Evolutionary conservation across 1,140 invertebrate species (phyloP).

Genomic region (Zaprionus gabonicus): DNA sequence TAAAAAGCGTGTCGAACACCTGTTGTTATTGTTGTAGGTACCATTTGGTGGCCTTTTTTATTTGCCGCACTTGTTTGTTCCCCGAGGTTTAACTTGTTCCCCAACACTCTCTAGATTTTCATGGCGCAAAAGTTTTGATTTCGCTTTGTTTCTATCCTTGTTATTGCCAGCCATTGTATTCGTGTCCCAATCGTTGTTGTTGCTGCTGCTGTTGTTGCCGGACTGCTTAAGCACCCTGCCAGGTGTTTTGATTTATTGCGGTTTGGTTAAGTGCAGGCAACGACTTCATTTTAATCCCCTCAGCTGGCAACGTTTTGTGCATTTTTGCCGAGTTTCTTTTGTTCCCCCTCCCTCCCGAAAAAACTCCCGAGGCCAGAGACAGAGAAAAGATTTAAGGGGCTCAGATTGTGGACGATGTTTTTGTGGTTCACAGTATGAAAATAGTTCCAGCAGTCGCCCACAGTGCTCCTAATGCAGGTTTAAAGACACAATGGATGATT

Average conservation of each 20-base stretch:
- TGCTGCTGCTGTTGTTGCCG: constrained; percentile 37
- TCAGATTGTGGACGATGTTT: background rate
- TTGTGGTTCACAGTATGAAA: background rate
- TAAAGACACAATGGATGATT: constrained; percentile 11
- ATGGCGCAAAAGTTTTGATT: constrained; percentile 51
- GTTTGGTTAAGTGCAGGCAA: constrained; percentile 72
- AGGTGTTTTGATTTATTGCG: constrained; percentile 80
- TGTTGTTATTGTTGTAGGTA: constrained; percentile 64
- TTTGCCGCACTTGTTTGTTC: constrained; percentile 24
- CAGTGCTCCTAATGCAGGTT: background rate
- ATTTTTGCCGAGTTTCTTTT: constrained; percentile 20
- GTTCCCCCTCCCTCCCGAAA: background rate
- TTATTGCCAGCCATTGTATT: constrained; percentile 25
- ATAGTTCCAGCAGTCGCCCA: background rate
- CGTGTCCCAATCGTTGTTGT: constrained; percentile 7
- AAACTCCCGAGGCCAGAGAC: background rate
- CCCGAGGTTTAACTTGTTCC: constrained; percentile 15
- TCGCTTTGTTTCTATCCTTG: constrained; percentile 49
- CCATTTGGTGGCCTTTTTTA: constrained; percentile 13
- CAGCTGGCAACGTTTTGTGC: constrained; percentile 17
- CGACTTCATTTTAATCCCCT: constrained; percentile 72
- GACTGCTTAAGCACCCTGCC: constrained; percentile 53
- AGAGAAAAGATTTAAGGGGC: constrained; percentile 5
- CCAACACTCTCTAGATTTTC: background rate
- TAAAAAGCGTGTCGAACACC: constrained; percentile 65